Percentiles rank a stretch among this genome's conserved stretches.
Conservation (phyloP, 2,888 invertebrate species). For the Drosophila infuscata region DNA sequence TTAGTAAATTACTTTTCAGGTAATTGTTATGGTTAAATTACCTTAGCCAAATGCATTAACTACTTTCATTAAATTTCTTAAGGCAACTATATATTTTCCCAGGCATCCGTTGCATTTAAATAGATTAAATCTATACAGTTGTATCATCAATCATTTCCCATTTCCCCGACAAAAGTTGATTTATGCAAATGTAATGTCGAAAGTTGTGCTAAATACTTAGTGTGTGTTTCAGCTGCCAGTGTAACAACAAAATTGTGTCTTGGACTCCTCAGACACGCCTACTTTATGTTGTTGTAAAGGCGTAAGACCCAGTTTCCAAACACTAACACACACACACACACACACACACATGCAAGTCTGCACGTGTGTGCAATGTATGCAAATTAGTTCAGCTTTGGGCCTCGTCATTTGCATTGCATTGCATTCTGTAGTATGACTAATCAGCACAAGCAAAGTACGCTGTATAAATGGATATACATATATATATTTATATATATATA, state of each 20-base stretch:
- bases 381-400: constrained; percentile 69
- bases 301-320: constrained; percentile 61
- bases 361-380: constrained; percentile 52
- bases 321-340: constrained; percentile 30
- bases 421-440: constrained; percentile 74
- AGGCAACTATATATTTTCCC: background rate
- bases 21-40: background rate
- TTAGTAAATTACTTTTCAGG: background rate
- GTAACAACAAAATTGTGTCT: constrained; percentile 25
- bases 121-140: constrained; percentile 20
- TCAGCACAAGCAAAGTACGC: constrained; percentile 37
- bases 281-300: constrained; percentile 13
- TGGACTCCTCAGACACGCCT: constrained; percentile 41
- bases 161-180: constrained; percentile 27
- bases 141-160: constrained; percentile 28
- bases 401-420: constrained; percentile 41
- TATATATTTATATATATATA: constrained; percentile 11
- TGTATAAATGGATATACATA: constrained; percentile 23
- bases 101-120: constrained; percentile 1
- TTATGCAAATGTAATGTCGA: constrained; percentile 49
- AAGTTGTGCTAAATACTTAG: constrained; percentile 49
- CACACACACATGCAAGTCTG: constrained; percentile 36
- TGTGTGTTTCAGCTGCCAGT: constrained; percentile 14
- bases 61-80: constrained; percentile 5
- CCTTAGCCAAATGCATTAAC: background rate